Evolutionary conservation across 2,888 invertebrate genomes (phyloP), one percentile per base, ranked within the genome.

Genomic region (Uropetala carovei): DNA sequence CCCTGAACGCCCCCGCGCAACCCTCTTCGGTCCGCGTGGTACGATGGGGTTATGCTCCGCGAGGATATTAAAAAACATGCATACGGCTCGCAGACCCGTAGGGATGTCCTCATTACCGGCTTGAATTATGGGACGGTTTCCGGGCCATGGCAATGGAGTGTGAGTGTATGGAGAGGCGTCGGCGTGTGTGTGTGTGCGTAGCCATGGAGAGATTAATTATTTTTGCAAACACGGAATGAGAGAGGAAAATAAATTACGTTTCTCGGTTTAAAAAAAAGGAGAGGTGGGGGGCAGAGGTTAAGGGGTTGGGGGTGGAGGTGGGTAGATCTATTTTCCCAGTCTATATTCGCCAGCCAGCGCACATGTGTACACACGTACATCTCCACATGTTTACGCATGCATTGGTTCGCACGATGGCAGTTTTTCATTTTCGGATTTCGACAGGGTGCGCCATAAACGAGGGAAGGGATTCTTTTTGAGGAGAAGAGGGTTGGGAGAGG

Each of bases 91-190:
- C 56, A 60, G 43, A 64, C 60, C 60, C 89, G 27, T 43, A 22
- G 64, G 89, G 89, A 89, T 89, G 89, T 89, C 89, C 89, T 89
- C 89, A 89, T 89, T 89, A 89, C 60, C 89, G 43, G 43, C 11
- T 43, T 89, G 89, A 89, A 89, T 89, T 89, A 89, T 89, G 89
- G 89, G 89, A 64, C 64, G 89, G 60, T 89, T 86, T 89, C 64
- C 64, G 83, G 83, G 56, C n/a, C 83, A 11, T 56, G 83, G 83
- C 83, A 83, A 83, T 83, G 83, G 83, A 83, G 83, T 83, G 83
- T 83, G 83, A 83, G 83, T 56, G n/a, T 30, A 56, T 43, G 18
- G 18, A 16, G 60, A 89, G n/a, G 43, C 60, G 43, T 5, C 43
- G 64, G 11, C 30, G 18, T 43, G 89, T 43, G 86, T 13, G 59